phyloP scores from a whole-genome alignment of 1,140 invertebrate species.

The Sweltsa coloradensis region DNA sequence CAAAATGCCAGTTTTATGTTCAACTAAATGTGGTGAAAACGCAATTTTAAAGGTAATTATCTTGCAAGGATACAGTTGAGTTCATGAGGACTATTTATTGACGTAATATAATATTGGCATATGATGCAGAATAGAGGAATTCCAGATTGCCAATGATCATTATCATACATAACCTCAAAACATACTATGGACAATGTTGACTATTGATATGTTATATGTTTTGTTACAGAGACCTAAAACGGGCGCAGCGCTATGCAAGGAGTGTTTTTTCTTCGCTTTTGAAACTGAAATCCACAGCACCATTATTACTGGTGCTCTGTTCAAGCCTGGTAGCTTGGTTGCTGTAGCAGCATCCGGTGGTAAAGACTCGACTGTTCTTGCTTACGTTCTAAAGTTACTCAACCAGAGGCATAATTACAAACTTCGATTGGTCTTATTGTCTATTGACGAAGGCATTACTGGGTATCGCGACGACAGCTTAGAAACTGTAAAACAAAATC shows the following conservation, averaged over 20 bases:
- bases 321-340: constrained; percentile 75
- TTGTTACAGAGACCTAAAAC: constrained; percentile 71
- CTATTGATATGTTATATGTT: constrained; percentile 13
- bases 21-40: constrained; percentile 52
- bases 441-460: constrained; percentile 97
- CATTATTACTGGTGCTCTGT: constrained; percentile 73
- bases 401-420: constrained; percentile 90
- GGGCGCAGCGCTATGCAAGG: constrained; percentile 83
- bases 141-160: constrained; percentile 15
- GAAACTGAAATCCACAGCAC: constrained; percentile 96
- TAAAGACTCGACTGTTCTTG: constrained; percentile 98
- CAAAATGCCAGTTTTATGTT: constrained; percentile 51
- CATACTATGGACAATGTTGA: constrained; percentile 5
- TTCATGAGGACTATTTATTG: constrained; percentile 3
- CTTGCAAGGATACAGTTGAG: constrained; percentile 11
- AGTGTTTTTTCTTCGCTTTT: constrained; percentile 90
- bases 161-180: constrained; percentile 8
- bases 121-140: constrained; percentile 8
- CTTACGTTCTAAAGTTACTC: constrained; percentile 78
- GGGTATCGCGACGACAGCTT: constrained; percentile 96
- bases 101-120: constrained; percentile 2
- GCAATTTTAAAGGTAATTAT: constrained; percentile 53
- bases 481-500: constrained; percentile 90
- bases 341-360: constrained; percentile 96
- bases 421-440: constrained; percentile 81